These are phyloP conservation scores for Trichomalopsis sarcophagae DNA, from an alignment of 1,140 invertebrate genomes.

Conservation along the genomic window DNA sequence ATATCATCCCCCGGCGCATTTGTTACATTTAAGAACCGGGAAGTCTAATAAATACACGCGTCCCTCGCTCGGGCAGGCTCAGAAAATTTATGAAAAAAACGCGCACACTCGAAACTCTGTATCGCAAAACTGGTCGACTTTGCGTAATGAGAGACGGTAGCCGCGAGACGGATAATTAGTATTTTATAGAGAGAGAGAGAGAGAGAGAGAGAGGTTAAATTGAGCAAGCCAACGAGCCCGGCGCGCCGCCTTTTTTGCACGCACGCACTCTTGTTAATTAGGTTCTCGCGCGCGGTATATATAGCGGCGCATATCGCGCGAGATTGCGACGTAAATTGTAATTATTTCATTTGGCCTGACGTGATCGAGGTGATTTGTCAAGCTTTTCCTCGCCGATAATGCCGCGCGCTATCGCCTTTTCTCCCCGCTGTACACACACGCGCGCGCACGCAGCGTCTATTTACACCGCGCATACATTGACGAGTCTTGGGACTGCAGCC, in stretches of 20 bases:
- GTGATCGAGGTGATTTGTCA: constrained; percentile 45
- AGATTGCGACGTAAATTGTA: constrained; percentile 42
- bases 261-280: constrained; percentile 19
- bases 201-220: neutral
- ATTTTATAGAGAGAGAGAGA: neutral
- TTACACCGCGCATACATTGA: no score
- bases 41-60: no score
- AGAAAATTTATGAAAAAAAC: neutral
- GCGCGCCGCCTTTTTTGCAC: neutral
- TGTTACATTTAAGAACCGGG: constrained; percentile 5
- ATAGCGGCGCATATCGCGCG: neutral
- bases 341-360: constrained; percentile 43
- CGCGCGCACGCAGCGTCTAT: no score
- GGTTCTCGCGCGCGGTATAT: neutral
- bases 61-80: no score
- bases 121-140: neutral
- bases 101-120: no score
- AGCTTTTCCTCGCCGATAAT: constrained; percentile 10
- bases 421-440: neutral
- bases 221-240: constrained; percentile 12
- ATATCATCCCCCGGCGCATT: neutral
- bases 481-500: no score
- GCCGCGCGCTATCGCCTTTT: neutral
- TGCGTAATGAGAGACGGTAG: constrained; percentile 3
- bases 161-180: constrained; percentile 32